Evolutionary conservation across 1,140 invertebrate species (phyloP), one percentile per base, ranked within the genome.

Genomic region (Geopemphigus sp.): DNA sequence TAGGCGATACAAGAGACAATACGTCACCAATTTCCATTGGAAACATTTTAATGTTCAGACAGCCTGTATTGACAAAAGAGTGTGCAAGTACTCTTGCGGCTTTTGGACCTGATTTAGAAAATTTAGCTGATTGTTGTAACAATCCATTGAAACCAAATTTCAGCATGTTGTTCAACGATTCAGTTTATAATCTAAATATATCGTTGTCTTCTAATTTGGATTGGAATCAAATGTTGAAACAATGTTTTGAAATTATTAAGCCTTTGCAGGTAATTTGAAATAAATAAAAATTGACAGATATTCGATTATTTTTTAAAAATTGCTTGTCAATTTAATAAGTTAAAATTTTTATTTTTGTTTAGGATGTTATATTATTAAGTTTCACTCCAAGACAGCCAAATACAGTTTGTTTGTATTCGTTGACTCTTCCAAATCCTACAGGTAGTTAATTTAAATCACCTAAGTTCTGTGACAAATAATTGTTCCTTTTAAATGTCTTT

Each of bases 21-120:
- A 83, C 82, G 24, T 86, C 87, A 17, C 85, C 85, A 29, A 88
- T 87, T 86, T 87, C 88, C 80, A 83, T 89, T 50, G 87, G 88
- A 8, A 88, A 87, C 81, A 82, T 89, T 56, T 86, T 88, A 85
- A 82, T 88, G 81, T 89, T 89, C 73, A 85, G 88, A 74, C 85
- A 84, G 56, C 87, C 88, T 14, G 84, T 89, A 32, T 76, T 84
- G n/a, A 80, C 81, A 22, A 87, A 84, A 82, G 87, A 89, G 80
- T 84, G 84, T 80, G 86, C 87, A 50, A 78, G 80, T 54, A 66
- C 56, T 29, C 53, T 82, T 32, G 68, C 61, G 39, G 57, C 80
- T n/a, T 81, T 81, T 56, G 81, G 81, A 22, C 70, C 80, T 0
- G 59, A 78, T 70, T 50, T 61, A 47, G 80, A 81, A 64, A 82